These are phyloP conservation scores for Xenentodon cancila DNA, from an alignment of 2,797 vertebrate species.

Conservation along the genomic window DNA sequence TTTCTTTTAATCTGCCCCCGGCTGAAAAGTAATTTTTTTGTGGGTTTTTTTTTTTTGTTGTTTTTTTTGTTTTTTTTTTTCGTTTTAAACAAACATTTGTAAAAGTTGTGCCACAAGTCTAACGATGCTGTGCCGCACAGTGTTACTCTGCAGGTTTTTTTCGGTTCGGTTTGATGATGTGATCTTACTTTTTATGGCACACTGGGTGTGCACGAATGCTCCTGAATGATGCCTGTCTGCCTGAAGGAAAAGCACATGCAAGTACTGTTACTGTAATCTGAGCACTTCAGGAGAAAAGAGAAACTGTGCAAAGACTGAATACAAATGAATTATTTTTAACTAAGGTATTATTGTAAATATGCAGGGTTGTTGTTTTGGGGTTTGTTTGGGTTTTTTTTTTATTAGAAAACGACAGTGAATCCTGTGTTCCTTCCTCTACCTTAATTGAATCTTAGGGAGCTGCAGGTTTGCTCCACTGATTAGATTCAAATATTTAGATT, in stretches of 20 bases:
- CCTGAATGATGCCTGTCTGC: constrained; percentile 35
- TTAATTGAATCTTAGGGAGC: constrained; percentile 37
- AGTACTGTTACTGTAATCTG: constrained; percentile 33
- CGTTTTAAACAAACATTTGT: constrained; percentile 18
- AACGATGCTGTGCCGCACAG: constrained; percentile 25
- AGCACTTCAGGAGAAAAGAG: constrained; percentile 42
- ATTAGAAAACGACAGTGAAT: constrained; percentile 23
- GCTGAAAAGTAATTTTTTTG: too few species aligned
- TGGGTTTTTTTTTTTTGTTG: too few species aligned
- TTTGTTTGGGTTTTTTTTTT: constrained; percentile 14
- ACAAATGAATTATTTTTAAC: constrained; percentile 35
- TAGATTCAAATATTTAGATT: constrained; percentile 45
- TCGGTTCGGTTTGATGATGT: constrained; percentile 35
- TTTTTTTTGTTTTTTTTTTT: background rate
- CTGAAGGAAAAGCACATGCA: constrained; percentile 47
- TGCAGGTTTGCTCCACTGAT: constrained; percentile 58
- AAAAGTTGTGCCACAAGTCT: constrained; percentile 27
- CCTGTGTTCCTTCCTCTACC: constrained; percentile 28
- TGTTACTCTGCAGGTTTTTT: constrained; percentile 26
- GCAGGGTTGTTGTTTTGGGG: constrained; percentile 12
- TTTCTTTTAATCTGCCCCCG: constrained; percentile 15
- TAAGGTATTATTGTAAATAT: constrained; percentile 16
- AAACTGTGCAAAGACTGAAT: constrained; percentile 56
- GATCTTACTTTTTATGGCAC: constrained; percentile 43
- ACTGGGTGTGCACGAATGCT: constrained; percentile 61